Base-by-base conservation (phyloP, 1,140 invertebrate genomes). In the Riptortus pedestris region DNA sequence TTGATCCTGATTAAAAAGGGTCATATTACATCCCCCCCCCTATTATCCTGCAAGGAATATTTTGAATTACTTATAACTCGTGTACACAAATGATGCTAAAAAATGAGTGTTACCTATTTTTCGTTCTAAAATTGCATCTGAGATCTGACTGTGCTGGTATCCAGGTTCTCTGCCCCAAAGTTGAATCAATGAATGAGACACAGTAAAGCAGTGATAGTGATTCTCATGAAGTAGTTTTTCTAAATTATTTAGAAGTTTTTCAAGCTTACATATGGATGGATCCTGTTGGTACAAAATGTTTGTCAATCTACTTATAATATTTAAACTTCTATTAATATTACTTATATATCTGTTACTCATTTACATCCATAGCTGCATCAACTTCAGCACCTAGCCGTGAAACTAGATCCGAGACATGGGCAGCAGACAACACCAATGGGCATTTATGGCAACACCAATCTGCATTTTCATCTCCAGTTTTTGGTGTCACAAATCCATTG, bases 181-280 rank as follows among this genome's bases (percentile, higher is more conserved):
- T 70, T 91, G 88, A 20, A 91, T 78, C 33, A 92, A 73, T 0
- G 87, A 87, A 73, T 92, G 90, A 69, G 86, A 85, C 14, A 90
- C 78, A 2, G 83, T 81, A 68, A 87, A 87, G 66, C 87, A 80
- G 69, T 88, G 86, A 72, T 89, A 91, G 74, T 92, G 88, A 71
- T 88, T 84, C 0, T 83, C 82, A 76, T 91, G 88, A 45, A 91
- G 74, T 68, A 88, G 80, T 24, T 79, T 81, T 24, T 79, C 76
- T 20, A 86, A 70, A 51, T 84, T 84, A 16, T 77, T 77, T 4
- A 87, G 68, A 0, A 85, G 70, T 59, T 81, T 76, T 72, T 87
- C 84, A 51, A 87, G 70, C 60, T 80, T 76, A 59, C 72, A 73
- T 1, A 73, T 68, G 45, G 60, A 63, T 45, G 71, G 70, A 48